phyloP scores from a whole-genome alignment of 2,888 invertebrate genomes.

The Habrosyne pyritoides region DNA sequence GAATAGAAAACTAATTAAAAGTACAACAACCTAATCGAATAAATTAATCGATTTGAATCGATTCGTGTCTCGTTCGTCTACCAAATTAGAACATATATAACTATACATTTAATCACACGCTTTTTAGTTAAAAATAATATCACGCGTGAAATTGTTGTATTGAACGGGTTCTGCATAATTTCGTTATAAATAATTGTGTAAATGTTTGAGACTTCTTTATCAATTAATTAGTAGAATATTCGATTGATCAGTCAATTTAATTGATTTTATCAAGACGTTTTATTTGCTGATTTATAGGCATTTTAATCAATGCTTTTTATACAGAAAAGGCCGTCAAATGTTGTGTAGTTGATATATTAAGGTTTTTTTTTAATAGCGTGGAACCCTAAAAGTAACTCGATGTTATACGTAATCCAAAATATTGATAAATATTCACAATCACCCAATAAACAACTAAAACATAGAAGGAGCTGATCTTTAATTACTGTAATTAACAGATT shows the following conservation, averaged over 20 bases:
- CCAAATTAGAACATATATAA: conserved; percentile 59
- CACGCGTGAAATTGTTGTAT: conserved; percentile 18
- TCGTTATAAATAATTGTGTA: not conserved
- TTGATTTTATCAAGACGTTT: too few species aligned
- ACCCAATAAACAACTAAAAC: conserved; percentile 60
- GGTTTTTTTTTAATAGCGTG: conserved; percentile 6
- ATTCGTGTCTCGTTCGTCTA: conserved; percentile 36
- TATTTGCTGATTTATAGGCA: too few species aligned
- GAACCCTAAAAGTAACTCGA: conserved; percentile 42
- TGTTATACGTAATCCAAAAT: conserved; percentile 47
- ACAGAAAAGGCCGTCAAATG: too few species aligned
- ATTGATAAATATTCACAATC: conserved; percentile 66
- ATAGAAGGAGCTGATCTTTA: conserved; percentile 63
- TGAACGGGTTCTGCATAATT: conserved; percentile 33
- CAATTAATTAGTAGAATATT: too few species aligned
- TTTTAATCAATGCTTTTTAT: too few species aligned
- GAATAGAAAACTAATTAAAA: conserved; percentile 55
- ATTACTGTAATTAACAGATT: conserved; percentile 76
- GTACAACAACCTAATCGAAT: conserved; percentile 54
- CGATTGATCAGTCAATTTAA: too few species aligned
- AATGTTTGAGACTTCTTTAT: too few species aligned
- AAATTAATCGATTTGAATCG: conserved; percentile 59
- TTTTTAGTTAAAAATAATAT: conserved; percentile 34
- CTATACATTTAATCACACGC: conserved; percentile 34
- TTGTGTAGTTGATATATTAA: not conserved